These are phyloP conservation scores for Apaloderma vittatum DNA, from an alignment of 2,113 vertebrate species.

Conservation along the genomic window DNA sequence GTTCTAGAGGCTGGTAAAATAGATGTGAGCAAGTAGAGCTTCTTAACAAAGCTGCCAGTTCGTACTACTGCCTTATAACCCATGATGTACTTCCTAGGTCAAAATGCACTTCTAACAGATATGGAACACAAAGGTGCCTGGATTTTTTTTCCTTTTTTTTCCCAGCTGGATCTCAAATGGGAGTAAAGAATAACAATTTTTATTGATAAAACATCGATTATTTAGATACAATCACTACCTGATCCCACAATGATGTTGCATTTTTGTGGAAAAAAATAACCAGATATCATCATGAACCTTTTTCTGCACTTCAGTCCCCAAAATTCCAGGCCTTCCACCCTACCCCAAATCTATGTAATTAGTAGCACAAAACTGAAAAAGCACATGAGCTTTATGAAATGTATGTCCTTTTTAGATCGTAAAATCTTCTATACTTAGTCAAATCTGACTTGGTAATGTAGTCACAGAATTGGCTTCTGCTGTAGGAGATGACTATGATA, in stretches of 20 bases:
- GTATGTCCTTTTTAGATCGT: background rate
- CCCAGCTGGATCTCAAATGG: background rate
- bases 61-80: background rate
- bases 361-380: background rate
- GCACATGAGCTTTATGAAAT: background rate
- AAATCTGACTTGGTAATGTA: slow-evolving; percentile 12
- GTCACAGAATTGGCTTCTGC: background rate
- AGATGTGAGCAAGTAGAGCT: background rate
- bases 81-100: background rate
- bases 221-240: background rate
- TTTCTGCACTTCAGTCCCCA: slow-evolving; percentile 31
- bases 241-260: background rate
- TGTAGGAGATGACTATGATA: background rate
- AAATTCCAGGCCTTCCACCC: background rate
- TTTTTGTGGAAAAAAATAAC: slow-evolving; percentile 21
- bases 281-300: background rate
- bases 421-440: slow-evolving; percentile 16
- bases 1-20: background rate
- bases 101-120: background rate
- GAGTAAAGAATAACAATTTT: background rate
- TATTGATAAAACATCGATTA: background rate
- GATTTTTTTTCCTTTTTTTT: background rate
- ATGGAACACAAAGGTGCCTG: background rate
- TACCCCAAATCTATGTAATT: background rate
- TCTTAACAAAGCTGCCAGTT: background rate